Evolutionary conservation across 92 coral and sea anemone species (phyloP), one percentile per base, ranked within the genome.

Genomic region (Anthopleura xanthogrammica): DNA sequence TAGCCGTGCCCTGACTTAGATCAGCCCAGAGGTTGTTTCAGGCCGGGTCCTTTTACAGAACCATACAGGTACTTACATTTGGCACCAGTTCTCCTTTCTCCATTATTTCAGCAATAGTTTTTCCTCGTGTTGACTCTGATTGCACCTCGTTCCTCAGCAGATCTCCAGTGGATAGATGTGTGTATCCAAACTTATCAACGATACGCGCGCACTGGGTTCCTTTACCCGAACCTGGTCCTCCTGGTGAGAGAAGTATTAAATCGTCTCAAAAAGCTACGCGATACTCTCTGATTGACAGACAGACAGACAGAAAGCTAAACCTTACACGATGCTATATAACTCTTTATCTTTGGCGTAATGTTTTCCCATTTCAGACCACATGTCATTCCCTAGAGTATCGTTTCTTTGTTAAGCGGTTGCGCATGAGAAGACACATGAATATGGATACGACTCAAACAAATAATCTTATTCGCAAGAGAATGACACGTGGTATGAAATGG

Each of bases 211-310:
- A 97, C 76, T 97, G 99, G 0, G 99, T 97, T n/a, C 99, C 99
- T 83, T 97, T 97, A 46, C 99, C 99, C 12, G 95, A 94, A 19
- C 99, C 99, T 20, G 98, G 99, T 8, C 99, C 99, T 46, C 99
- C 99, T 97, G 43, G n/a, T 3, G 46, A 17, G 71, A 58, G 57
- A 60, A 43, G 57, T 52, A 40, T 23, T n/a, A 11, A 41, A 24
- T 19, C 5, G 29, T n/a, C 12, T 64, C 2, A 64, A 5, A 22
- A 64, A 20, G 11, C 12, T 40, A 64, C 19, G 17, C 64, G 64
- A 12, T 58, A 19, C 64, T 58, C 17, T 16, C 29, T 7, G 2
- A 24, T 14, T 12, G 41, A 68, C 74, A 9, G 41, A 68, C 41
- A 68, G 74, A 36, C 42, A 68, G 74, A 68, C 74, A 68, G 42